Conservation (phyloP, 2,888 invertebrate genomes). For the Diachrysia chrysitis region DNA sequence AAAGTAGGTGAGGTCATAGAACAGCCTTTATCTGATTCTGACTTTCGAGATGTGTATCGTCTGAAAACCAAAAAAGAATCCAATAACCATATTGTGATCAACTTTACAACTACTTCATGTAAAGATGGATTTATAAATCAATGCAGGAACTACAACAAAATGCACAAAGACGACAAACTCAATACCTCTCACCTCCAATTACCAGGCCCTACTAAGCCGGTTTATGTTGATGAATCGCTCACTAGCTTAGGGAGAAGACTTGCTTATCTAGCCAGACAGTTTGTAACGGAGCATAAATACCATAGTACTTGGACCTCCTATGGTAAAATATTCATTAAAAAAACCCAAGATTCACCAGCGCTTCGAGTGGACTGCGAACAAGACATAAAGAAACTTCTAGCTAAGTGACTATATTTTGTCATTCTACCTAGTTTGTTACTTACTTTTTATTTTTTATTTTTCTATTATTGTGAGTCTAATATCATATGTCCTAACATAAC, state of each 20-base stretch:
- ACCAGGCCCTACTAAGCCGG: slow-evolving; percentile 6
- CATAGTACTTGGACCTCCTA: slow-evolving; percentile 16
- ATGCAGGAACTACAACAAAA: slow-evolving; percentile 8
- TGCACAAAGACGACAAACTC: slow-evolving; percentile 10
- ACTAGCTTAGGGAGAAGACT: slow-evolving; percentile 8
- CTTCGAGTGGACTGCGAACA: slow-evolving; percentile 12
- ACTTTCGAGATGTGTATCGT: slow-evolving; percentile 6
- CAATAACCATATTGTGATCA: slow-evolving; percentile 17
- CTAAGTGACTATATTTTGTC: slow-evolving; percentile 11
- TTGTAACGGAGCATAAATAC: slow-evolving; percentile 1
- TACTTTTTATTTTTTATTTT: not conserved
- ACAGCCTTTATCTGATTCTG: not conserved
- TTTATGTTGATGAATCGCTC: slow-evolving; percentile 15
- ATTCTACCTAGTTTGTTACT: not conserved
- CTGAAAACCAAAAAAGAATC: slow-evolving; percentile 9
- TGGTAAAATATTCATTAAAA: slow-evolving; percentile 17
- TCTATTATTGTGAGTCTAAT: not conserved
- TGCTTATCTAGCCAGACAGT: slow-evolving; percentile 17
- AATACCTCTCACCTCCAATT: slow-evolving; percentile 14
- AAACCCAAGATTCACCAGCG: slow-evolving; percentile 9
- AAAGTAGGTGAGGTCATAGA: slow-evolving; percentile 9
- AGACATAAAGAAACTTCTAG: slow-evolving; percentile 2
- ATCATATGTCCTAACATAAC: too few relatives aligned
- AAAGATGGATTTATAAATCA: slow-evolving; percentile 15
- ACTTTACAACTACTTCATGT: slow-evolving; percentile 9